These are phyloP conservation scores for Congeria kusceri DNA, from an alignment of 2,888 invertebrate species.

Conservation along the genomic window DNA sequence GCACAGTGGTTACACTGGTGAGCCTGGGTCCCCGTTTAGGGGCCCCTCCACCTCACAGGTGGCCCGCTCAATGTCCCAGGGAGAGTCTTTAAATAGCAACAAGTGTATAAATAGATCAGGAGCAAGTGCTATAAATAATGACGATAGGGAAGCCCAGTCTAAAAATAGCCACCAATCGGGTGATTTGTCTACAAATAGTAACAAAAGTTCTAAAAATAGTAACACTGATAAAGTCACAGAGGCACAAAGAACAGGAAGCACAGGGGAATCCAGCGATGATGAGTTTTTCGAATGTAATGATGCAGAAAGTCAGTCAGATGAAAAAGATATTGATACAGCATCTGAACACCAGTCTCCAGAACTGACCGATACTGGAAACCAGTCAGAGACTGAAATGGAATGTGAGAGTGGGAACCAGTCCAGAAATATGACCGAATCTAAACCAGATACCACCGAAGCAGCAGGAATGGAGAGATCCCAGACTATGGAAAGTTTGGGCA, in stretches of 20 bases:
- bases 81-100: constrained; percentile 18
- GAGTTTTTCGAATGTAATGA: constrained; percentile 84
- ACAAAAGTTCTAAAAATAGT: neutral
- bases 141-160: neutral
- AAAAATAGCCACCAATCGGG: neutral
- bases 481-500: constrained; percentile 44
- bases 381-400: constrained; percentile 9
- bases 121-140: neutral
- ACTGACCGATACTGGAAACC: neutral
- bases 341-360: constrained; percentile 25
- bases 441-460: constrained; percentile 42
- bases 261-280: constrained; percentile 70
- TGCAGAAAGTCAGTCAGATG: constrained; percentile 44
- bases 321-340: constrained; percentile 38
- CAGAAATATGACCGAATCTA: constrained; percentile 19
- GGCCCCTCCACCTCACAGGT: constrained; percentile 61
- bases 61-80: constrained; percentile 57
- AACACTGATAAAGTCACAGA: constrained; percentile 9
- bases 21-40: constrained; percentile 49
- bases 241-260: constrained; percentile 22
- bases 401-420: constrained; percentile 24
- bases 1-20: constrained; percentile 68
- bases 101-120: constrained; percentile 27
- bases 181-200: neutral
- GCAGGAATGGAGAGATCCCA: constrained; percentile 8